Conservation (phyloP, 2,113 vertebrate species). For the Mobula birostris region DNA sequence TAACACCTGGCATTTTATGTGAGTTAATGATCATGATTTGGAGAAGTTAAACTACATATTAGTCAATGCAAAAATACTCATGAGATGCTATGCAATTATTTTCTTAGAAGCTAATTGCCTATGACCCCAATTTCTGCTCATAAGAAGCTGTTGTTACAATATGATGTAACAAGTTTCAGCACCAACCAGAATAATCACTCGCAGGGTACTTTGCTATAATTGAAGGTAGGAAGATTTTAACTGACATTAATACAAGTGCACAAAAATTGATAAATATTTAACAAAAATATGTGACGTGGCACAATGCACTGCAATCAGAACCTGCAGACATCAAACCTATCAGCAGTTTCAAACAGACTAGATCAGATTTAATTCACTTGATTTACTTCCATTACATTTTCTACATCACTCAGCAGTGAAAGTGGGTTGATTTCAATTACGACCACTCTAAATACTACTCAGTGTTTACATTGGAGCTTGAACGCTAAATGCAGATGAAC, state of each 20-base stretch:
- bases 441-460: neutral
- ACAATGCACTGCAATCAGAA: neutral
- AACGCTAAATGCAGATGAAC: neutral
- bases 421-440: neutral
- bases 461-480: neutral
- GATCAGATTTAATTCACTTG: neutral
- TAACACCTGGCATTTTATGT: neutral
- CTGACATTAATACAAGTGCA: neutral
- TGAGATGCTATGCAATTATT: neutral
- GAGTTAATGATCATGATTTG: neutral
- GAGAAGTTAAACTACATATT: neutral
- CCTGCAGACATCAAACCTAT: neutral
- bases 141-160: neutral
- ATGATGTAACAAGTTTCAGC: neutral
- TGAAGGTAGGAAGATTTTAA: neutral
- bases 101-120: neutral
- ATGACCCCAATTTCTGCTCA: neutral
- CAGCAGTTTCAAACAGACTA: neutral
- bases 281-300: neutral
- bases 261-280: neutral
- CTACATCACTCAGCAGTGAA: neutral
- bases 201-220: neutral
- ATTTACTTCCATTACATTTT: neutral
- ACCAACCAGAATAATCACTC: neutral
- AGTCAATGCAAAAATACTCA: neutral